A percentile compares a stretch with the other conserved stretches of the same genome.
Conservation (phyloP, 1,140 invertebrate genomes). For the Campoletis sonorensis region DNA sequence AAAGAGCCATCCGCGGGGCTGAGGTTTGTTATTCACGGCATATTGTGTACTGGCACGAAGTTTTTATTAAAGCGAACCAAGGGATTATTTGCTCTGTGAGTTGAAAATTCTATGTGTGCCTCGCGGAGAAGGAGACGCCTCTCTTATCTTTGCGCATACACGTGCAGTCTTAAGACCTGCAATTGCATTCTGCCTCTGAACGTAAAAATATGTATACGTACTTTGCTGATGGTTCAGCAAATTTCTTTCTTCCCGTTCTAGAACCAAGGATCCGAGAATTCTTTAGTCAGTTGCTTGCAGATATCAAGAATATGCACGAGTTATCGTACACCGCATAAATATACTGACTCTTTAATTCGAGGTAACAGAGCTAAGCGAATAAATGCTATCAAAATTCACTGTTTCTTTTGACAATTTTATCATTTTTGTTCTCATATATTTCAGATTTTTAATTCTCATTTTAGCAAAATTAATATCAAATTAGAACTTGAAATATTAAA, state of each 20-base stretch:
- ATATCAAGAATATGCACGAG: not conserved
- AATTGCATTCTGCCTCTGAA: conserved; percentile 23
- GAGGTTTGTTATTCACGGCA: conserved; percentile 9
- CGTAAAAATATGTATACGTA: conserved; percentile 11
- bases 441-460: no score
- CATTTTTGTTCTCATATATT: not conserved
- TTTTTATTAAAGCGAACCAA: not conserved
- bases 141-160: conserved; percentile 60
- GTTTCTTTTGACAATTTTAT: not conserved
- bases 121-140: conserved; percentile 52
- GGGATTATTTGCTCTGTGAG: conserved; percentile 42
- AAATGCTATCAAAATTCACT: not conserved
- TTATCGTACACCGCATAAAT: not conserved
- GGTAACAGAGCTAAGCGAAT: not conserved
- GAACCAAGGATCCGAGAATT: not conserved
- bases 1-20: conserved; percentile 24
- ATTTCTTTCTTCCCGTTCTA: not conserved
- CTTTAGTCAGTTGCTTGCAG: not conserved
- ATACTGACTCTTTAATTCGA: not conserved
- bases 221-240: not conserved
- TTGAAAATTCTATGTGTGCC: conserved; percentile 47
- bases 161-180: conserved; percentile 37
- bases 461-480: no score
- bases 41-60: not conserved
- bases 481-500: no score